phyloP scores from a whole-genome alignment of 2,888 invertebrate genomes.

The Tachina fera region DNA sequence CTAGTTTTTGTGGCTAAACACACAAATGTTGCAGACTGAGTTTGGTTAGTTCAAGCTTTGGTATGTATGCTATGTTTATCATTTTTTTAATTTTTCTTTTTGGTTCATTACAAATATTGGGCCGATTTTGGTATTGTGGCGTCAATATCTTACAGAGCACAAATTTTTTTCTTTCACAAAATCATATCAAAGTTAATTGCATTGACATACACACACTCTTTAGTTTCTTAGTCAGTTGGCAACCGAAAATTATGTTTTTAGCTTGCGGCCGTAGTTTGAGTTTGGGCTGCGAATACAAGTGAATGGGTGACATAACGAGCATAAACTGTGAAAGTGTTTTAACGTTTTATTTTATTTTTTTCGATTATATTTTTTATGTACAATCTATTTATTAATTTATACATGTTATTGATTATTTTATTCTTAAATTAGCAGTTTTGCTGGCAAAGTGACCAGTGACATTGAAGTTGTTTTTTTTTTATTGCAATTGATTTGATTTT shows the following conservation, averaged over 20 bases:
- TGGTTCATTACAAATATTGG: constrained; percentile 46
- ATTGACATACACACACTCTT: constrained; percentile 37
- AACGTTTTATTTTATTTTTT: constrained; percentile 2
- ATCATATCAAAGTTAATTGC: constrained; percentile 48
- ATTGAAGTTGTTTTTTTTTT: constrained; percentile 51
- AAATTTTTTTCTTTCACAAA: constrained; percentile 25
- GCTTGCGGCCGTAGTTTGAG: constrained; percentile 7
- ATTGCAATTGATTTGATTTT: constrained; percentile 41
- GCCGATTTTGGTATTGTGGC: constrained; percentile 47
- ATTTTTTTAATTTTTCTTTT: background rate
- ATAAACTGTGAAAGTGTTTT: constrained; percentile 60
- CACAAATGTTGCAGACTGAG: constrained; percentile 58
- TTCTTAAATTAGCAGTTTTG: constrained; percentile 47
- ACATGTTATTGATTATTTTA: constrained; percentile 39
- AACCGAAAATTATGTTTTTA: constrained; percentile 37
- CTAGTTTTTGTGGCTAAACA: constrained; percentile 57
- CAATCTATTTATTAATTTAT: constrained; percentile 32
- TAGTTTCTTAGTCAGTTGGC: background rate
- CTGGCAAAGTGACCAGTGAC: constrained; percentile 48
- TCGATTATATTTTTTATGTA: background rate
- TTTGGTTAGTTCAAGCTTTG: constrained; percentile 30
- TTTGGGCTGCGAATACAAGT: constrained; percentile 1
- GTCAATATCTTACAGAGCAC: constrained; percentile 44
- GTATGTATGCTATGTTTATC: background rate
- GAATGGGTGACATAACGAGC: constrained; percentile 19